phyloP scores from a whole-genome alignment of 2,113 vertebrate genomes.

The Odocoileus hemionus region DNA sequence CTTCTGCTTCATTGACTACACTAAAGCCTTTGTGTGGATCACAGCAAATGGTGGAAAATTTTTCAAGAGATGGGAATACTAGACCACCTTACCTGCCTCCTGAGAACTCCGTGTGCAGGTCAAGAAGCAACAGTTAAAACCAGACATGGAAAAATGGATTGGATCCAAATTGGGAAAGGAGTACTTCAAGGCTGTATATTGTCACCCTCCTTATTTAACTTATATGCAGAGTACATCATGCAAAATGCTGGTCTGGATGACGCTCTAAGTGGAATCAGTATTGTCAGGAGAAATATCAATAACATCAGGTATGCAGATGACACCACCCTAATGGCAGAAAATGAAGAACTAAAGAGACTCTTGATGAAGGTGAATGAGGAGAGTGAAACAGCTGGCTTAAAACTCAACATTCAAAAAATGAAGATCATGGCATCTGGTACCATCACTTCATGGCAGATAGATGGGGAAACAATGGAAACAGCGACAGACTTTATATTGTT shows the following conservation, averaged over 20 bases:
- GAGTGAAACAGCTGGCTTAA: neutral
- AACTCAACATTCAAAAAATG: neutral
- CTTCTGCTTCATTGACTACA: neutral
- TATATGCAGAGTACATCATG: neutral
- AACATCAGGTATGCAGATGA: neutral
- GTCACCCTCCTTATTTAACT: neutral
- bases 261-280: neutral
- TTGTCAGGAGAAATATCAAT: neutral
- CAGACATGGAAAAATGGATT: neutral
- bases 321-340: neutral
- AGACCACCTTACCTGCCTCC: neutral
- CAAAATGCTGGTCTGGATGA: neutral
- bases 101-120: neutral
- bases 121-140: neutral
- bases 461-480: neutral
- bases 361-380: neutral
- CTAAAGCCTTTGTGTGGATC: neutral
- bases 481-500: neutral
- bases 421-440: neutral
- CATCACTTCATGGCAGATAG: neutral
- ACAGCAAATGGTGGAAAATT: neutral
- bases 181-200: neutral
- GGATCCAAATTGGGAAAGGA: neutral
- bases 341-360: neutral
- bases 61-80: neutral